A percentile compares a stretch with the other conserved stretches of the same genome.
Evolutionary conservation across 1,140 invertebrate species (phyloP).

Genomic region (Aphidius gifuensis): DNA sequence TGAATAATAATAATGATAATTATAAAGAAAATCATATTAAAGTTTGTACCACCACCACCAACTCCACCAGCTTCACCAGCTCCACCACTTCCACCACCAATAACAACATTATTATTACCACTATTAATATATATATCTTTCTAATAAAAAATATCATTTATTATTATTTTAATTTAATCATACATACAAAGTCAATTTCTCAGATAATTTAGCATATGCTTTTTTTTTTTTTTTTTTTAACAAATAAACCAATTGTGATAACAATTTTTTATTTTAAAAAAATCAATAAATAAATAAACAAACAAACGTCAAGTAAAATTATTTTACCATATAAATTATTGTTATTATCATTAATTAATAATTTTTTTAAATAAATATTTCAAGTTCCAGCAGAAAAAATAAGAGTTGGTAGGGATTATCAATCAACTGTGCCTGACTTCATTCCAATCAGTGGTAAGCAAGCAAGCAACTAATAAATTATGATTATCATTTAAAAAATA

Average conservation of each 20-base stretch:
- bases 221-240: constrained; percentile 14
- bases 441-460: constrained; percentile 59
- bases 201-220: neutral
- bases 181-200: too few species aligned
- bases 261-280: too few species aligned
- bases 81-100: too few species aligned
- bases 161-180: too few species aligned
- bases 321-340: constrained; percentile 2
- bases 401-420: constrained; percentile 89
- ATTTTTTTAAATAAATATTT: constrained; percentile 17
- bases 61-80: too few species aligned
- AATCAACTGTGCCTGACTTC: constrained; percentile 83
- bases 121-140: too few species aligned
- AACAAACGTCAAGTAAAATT: neutral
- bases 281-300: neutral
- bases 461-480: constrained; percentile 3
- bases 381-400: constrained; percentile 83
- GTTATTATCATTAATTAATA: neutral
- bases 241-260: too few species aligned
- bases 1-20: neutral
- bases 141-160: too few species aligned
- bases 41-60: neutral
- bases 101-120: too few species aligned
- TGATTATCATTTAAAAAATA: constrained; percentile 19
- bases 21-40: too few species aligned